Conservation (phyloP, 2,888 invertebrate species). For the Synergus gifuensis region DNA sequence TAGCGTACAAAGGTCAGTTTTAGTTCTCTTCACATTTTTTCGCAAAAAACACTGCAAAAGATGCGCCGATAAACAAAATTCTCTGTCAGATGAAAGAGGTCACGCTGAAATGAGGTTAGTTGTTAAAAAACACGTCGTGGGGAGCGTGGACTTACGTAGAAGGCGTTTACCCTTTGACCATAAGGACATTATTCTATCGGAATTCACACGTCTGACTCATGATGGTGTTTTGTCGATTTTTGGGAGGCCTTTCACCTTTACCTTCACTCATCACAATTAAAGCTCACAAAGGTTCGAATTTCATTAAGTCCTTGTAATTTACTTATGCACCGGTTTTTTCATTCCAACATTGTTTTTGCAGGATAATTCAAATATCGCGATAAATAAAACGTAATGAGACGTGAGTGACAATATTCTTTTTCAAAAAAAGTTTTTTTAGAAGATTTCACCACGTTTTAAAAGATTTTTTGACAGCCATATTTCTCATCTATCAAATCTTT, state of each 20-base stretch:
- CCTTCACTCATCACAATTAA: background rate
- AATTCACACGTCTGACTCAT: background rate
- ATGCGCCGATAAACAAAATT: background rate
- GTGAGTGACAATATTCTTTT: background rate
- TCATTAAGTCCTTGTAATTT: background rate
- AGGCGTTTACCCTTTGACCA: background rate
- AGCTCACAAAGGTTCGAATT: background rate
- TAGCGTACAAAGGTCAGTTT: background rate
- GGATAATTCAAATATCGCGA: background rate
- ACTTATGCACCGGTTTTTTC: background rate
- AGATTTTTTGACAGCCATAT: background rate
- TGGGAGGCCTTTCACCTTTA: background rate
- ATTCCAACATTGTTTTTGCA: background rate
- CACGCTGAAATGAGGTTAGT: conserved; percentile 21
- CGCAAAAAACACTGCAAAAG: background rate
- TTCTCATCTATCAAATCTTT: background rate
- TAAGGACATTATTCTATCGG: background rate
- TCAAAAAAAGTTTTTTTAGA: background rate
- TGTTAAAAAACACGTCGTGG: background rate
- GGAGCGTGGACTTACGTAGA: conserved; percentile 17
- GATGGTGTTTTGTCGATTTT: background rate
- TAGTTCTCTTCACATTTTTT: background rate
- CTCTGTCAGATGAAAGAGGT: conserved; percentile 13
- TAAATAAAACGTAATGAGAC: background rate
- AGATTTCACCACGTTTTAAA: background rate